Base-by-base conservation (phyloP, 2,113 vertebrate genomes). In the Parotia lawesii region DNA sequence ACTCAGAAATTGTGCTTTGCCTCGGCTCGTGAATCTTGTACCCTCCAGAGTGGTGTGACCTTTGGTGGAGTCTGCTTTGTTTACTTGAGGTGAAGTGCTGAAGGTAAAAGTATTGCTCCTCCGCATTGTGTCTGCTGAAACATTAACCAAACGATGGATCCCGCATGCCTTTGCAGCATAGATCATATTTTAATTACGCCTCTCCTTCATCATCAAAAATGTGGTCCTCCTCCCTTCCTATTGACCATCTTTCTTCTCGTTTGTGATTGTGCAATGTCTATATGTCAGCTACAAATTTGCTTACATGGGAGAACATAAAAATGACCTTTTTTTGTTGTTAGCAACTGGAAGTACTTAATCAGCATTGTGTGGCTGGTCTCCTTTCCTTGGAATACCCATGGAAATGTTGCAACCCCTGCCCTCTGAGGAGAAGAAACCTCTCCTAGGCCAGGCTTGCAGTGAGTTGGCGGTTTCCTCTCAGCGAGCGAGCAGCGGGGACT, bases 231-330 rank as follows among this genome's bases (percentile, higher is more conserved):
- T 94, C 71, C 78, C 90, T 93, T 94, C 90, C 83, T 74, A 22
- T 10, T 72, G 54, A 77, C 87, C 13, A 16, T n/a, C 35, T 33
- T 57, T 40, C 51, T 85, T 93, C 89, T 83, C 12, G 0, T 71
- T 67, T 77, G 79, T 27, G 64, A 37, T 94, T 94, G 79, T 80
- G 85, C 69, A 88, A 88, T 3, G 23, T 24, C 60, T 38, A 0
- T 25, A 50, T 83, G 87, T 94, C 87, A 96, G 90, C 90, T 86
- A 28, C 79, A 81, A 84, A 86, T 19, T 19, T 77, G 87, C 90
- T 95, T 90, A 67, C 12, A 0, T 8, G 53, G 65, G 53, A 51
- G 33, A 90, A 77, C 48, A 12, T 45, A 53, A 88, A 77, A 91
- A 77, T 74, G 48, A 28, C 31, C 12, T 5, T 24, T 93, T 93